These are phyloP conservation scores for Noctua pronuba DNA, from an alignment of 2,888 invertebrate species.

Conservation along the genomic window DNA sequence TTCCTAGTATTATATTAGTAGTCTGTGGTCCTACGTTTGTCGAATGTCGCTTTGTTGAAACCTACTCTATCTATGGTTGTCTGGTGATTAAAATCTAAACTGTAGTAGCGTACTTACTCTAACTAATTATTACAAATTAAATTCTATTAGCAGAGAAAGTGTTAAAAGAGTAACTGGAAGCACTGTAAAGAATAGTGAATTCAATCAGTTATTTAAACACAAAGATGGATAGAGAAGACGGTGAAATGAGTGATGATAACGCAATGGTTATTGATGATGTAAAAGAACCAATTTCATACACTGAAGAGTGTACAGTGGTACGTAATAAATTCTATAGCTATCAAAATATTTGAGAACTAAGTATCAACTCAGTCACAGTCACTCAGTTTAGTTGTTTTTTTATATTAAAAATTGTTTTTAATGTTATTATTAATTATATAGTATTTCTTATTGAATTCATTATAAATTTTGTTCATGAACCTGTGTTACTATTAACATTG, in stretches of 20 bases:
- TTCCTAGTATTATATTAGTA: no score
- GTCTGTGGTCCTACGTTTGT: no score
- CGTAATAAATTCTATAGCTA: constrained; percentile 48
- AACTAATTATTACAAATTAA: neutral
- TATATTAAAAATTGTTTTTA: neutral
- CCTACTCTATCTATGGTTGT: no score
- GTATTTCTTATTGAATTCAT: neutral
- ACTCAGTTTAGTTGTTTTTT: neutral
- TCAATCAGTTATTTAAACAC: neutral
- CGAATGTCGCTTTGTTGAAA: no score
- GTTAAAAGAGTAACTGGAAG: neutral
- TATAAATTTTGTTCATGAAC: neutral
- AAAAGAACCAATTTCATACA: constrained; percentile 61
- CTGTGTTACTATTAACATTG: neutral
- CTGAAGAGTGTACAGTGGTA: constrained; percentile 77
- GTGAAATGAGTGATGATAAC: constrained; percentile 88
- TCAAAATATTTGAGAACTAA: neutral
- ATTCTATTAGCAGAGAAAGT: neutral
- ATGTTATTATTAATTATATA: no score
- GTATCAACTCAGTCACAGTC: neutral
- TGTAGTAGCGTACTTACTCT: neutral
- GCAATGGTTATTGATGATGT: constrained; percentile 82
- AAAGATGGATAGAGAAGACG: constrained; percentile 85
- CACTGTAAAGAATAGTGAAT: neutral
- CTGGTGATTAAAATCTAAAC: no score